A percentile compares a stretch with the other conserved stretches of the same genome.
phyloP scores from a whole-genome alignment of 2,113 vertebrate species.

The Guaruba guarouba region DNA sequence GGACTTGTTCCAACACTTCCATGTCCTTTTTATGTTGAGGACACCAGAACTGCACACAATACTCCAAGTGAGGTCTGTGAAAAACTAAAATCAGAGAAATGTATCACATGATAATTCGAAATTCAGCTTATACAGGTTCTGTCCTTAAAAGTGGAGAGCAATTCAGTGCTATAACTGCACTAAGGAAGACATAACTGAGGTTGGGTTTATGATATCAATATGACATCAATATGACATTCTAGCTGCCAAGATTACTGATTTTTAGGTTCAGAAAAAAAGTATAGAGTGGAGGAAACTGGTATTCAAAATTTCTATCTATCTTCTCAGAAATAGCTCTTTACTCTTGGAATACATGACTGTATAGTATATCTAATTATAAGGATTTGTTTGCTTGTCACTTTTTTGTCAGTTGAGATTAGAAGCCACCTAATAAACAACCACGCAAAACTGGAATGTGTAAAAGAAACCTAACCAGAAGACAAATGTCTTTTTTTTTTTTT shows the following conservation, averaged over 20 bases:
- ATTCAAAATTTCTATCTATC: background rate
- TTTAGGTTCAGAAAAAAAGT: constrained; percentile 33
- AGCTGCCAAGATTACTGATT: constrained; percentile 41
- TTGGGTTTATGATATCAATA: constrained; percentile 13
- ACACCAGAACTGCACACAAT: no score
- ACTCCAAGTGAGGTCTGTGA: background rate
- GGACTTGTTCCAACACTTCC: no score
- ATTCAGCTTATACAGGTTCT: background rate
- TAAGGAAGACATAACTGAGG: background rate
- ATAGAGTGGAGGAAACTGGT: constrained; percentile 14
- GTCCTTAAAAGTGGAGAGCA: background rate
- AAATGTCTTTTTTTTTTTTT: background rate
- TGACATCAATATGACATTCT: background rate
- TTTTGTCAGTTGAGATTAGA: background rate
- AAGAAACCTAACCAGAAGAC: background rate
- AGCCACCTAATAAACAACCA: background rate
- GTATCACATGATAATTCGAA: background rate
- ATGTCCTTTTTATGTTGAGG: no score
- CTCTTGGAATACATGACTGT: background rate
- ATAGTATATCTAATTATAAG: background rate
- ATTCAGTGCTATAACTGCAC: background rate
- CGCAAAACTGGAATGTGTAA: background rate
- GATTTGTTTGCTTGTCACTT: background rate
- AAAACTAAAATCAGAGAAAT: background rate
- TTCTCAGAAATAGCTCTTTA: constrained; percentile 13